These are phyloP conservation scores for Eledone cirrhosa DNA, from an alignment of 2,888 invertebrate genomes.

Conservation along the genomic window DNA sequence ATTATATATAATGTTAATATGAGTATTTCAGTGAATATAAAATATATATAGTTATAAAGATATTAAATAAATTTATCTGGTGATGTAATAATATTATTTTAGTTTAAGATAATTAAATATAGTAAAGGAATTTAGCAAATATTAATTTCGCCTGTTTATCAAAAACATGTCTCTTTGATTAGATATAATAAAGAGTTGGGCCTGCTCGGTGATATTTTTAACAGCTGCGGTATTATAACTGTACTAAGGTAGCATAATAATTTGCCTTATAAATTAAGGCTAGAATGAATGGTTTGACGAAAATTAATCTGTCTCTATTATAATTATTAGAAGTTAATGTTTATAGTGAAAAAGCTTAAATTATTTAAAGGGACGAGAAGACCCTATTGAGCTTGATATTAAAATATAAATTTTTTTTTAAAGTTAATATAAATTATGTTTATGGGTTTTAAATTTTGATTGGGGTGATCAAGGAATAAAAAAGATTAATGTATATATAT, in stretches of 20 bases:
- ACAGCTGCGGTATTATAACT: slow-evolving; percentile 55
- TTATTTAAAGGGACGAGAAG: slow-evolving; percentile 74
- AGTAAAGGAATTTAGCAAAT: slow-evolving; percentile 31
- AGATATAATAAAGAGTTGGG: slow-evolving; percentile 40
- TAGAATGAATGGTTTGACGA: slow-evolving; percentile 76
- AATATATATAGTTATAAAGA: too few relatives aligned
- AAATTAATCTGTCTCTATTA: slow-evolving; percentile 29
- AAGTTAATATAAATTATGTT: too few relatives aligned
- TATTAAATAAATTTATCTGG: too few relatives aligned
- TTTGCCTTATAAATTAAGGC: slow-evolving; percentile 75
- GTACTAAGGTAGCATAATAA: slow-evolving; percentile 58
- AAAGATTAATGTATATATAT: slow-evolving; percentile 32
- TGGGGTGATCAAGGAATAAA: slow-evolving; percentile 46
- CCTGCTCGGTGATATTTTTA: slow-evolving; percentile 56
- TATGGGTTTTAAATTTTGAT: slow-evolving; percentile 39
- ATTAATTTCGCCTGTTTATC: slow-evolving; percentile 54
- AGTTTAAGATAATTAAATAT: too few relatives aligned
- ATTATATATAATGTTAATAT: too few relatives aligned
- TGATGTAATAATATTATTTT: too few relatives aligned
- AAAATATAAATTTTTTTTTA: slow-evolving; percentile 56
- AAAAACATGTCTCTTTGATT: slow-evolving; percentile 57
- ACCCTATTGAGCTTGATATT: slow-evolving; percentile 79
- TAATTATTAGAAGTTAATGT: too few relatives aligned
- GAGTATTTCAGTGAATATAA: too few relatives aligned
- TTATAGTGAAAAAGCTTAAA: too few relatives aligned